phyloP scores from a whole-genome alignment of 2,113 vertebrate species.

The Dunckerocampus dactyliophorus region DNA sequence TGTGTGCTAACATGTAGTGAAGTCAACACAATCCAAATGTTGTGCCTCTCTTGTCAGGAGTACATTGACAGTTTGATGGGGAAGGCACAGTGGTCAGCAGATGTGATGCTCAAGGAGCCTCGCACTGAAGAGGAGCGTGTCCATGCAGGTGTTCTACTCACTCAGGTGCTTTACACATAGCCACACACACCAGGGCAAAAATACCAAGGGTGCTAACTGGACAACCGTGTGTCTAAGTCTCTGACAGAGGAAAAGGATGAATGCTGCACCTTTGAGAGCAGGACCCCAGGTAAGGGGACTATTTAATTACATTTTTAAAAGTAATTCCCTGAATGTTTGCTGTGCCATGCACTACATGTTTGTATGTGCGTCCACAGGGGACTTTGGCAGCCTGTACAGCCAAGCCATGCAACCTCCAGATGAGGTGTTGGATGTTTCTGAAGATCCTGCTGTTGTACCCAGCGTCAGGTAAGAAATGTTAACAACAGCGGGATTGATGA shows the following conservation, averaged over 20 bases:
- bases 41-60: conserved; percentile 58
- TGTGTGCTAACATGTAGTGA: background rate
- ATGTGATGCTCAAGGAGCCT: conserved; percentile 79
- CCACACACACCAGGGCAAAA: background rate
- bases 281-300: conserved; percentile 30
- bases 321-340: background rate
- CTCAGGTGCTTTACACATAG: conserved; percentile 25
- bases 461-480: conserved; percentile 24
- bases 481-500: background rate
- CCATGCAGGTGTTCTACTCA: conserved; percentile 72
- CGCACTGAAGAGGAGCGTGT: conserved; percentile 72
- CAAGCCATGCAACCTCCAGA: conserved; percentile 6
- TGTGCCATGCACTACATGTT: background rate
- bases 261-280: conserved; percentile 30
- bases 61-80: conserved; percentile 80
- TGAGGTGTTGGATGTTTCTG: conserved; percentile 23
- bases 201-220: background rate
- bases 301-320: background rate
- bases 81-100: conserved; percentile 70
- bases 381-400: conserved; percentile 40
- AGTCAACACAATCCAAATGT: background rate
- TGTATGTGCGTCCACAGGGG: conserved; percentile 24
- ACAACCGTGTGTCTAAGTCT: conserved; percentile 66
- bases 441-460: conserved; percentile 1
- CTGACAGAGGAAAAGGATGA: conserved; percentile 66